Conservation (phyloP, 2,888 invertebrate species). For the Mechanitis mazaeus region DNA sequence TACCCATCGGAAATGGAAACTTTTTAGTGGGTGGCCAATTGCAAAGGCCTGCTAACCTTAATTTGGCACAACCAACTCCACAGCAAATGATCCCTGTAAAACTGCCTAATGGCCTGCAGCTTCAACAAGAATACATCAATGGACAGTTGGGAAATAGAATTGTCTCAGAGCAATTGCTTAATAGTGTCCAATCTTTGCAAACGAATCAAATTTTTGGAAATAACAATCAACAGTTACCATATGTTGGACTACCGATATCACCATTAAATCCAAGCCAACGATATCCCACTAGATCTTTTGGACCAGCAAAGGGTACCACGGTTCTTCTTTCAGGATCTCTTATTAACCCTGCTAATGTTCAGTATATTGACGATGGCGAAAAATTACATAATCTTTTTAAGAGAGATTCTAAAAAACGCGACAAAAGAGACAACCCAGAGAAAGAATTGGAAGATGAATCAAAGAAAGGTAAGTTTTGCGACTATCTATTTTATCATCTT, state of each 20-base stretch:
- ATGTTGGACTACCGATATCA: slow-evolving; percentile 34
- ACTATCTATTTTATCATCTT: neutral
- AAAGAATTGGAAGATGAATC: slow-evolving; percentile 53
- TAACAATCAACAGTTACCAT: slow-evolving; percentile 36
- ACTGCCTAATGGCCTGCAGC: slow-evolving; percentile 66
- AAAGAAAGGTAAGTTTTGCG: slow-evolving; percentile 40
- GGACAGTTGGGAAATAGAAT: slow-evolving; percentile 79
- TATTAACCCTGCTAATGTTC: slow-evolving; percentile 78
- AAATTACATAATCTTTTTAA: slow-evolving; percentile 70
- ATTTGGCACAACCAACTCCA: slow-evolving; percentile 58
- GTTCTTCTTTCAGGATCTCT: slow-evolving; percentile 63
- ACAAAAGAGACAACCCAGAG: slow-evolving; percentile 70
- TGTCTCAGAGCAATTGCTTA: slow-evolving; percentile 75
- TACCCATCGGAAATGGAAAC: slow-evolving; percentile 70
- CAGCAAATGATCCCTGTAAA: slow-evolving; percentile 68
- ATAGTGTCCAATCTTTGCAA: slow-evolving; percentile 46
- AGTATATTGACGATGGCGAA: slow-evolving; percentile 76
- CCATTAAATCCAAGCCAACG: slow-evolving; percentile 41
- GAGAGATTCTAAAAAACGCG: slow-evolving; percentile 63
- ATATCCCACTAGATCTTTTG: slow-evolving; percentile 40
- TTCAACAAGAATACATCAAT: slow-evolving; percentile 77
- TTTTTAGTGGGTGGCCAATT: slow-evolving; percentile 80
- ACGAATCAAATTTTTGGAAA: slow-evolving; percentile 35
- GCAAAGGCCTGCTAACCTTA: slow-evolving; percentile 75
- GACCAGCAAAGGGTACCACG: slow-evolving; percentile 53